Conservation (phyloP, 53 echinoderm and acorn worm species). For the Stichopus horrens region DNA sequence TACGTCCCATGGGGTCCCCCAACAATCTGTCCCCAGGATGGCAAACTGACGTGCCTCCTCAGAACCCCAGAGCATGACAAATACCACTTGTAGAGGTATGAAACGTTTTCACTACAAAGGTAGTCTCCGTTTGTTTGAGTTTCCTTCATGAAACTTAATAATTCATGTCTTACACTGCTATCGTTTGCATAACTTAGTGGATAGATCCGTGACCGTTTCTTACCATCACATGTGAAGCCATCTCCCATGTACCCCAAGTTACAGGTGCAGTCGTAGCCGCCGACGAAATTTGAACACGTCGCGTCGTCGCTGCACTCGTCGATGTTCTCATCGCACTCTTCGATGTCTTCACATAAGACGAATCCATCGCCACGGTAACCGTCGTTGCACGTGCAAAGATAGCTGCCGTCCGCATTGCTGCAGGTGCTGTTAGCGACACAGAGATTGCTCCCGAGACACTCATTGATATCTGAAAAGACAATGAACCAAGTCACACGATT, state of each 20-base stretch:
- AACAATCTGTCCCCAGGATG: too few relatives aligned
- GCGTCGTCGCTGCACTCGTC: slow-evolving; percentile 63
- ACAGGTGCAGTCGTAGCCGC: slow-evolving; percentile 66
- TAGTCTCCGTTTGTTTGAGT: too few relatives aligned
- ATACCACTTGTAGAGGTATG: too few relatives aligned
- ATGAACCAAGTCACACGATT: background rate
- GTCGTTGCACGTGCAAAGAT: slow-evolving; percentile 59
- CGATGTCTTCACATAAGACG: slow-evolving; percentile 59
- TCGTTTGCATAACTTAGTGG: too few relatives aligned
- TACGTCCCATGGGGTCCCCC: too few relatives aligned
- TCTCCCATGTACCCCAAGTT: slow-evolving; percentile 59
- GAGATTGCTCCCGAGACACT: slow-evolving; percentile 56
- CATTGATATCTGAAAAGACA: slow-evolving; percentile 69
- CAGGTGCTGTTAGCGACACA: slow-evolving; percentile 63
- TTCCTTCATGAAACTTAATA: too few relatives aligned
- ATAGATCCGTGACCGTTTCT: background rate
- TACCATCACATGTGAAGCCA: slow-evolving; percentile 74
- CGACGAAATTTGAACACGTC: slow-evolving; percentile 62
- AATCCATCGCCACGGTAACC: slow-evolving; percentile 80
- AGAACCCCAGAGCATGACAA: too few relatives aligned
- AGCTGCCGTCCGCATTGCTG: slow-evolving; percentile 62
- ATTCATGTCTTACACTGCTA: too few relatives aligned
- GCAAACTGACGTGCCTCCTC: too few relatives aligned
- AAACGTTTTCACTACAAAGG: too few relatives aligned
- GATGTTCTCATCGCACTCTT: slow-evolving; percentile 74